phyloP scores from a whole-genome alignment of 2,113 vertebrate genomes.

The Malurus melanocephalus region DNA sequence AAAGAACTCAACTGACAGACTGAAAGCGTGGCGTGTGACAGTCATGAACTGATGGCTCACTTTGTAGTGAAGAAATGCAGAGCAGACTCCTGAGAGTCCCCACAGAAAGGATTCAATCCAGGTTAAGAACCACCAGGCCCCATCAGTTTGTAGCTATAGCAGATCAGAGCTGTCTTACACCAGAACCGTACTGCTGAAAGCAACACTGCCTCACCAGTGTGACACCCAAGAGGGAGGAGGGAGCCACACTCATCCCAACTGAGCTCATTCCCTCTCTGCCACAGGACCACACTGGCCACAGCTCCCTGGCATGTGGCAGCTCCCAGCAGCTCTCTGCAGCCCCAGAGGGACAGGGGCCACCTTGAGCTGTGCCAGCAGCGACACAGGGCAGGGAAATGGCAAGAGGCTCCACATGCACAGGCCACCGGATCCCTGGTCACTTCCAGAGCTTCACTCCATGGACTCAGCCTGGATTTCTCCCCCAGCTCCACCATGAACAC shows the following conservation, averaged over 20 bases:
- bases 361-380: fast-evolving
- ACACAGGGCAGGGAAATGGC: not conserved
- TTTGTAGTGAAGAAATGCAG: not conserved
- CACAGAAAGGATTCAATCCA: not conserved
- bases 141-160: not conserved
- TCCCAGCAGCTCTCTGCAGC: not conserved
- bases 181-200: not conserved
- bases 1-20: not conserved
- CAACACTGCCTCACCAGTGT: fast-evolving
- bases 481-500: not conserved
- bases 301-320: not conserved
- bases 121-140: not conserved
- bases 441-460: not conserved
- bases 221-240: not conserved
- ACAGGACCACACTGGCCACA: not conserved
- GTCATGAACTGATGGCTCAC: not conserved
- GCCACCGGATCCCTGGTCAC: not conserved
- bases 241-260: not conserved
- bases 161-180: not conserved
- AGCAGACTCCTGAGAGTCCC: not conserved
- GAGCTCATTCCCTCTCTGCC: not conserved
- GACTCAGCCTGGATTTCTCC: not conserved
- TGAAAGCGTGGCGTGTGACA: not conserved
- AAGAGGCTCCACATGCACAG: not conserved
- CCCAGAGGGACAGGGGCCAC: not conserved